A percentile compares a stretch with the other conserved stretches of the same genome.
Evolutionary conservation across 2,113 vertebrate species (phyloP).

Genomic region (Bos taurus): DNA sequence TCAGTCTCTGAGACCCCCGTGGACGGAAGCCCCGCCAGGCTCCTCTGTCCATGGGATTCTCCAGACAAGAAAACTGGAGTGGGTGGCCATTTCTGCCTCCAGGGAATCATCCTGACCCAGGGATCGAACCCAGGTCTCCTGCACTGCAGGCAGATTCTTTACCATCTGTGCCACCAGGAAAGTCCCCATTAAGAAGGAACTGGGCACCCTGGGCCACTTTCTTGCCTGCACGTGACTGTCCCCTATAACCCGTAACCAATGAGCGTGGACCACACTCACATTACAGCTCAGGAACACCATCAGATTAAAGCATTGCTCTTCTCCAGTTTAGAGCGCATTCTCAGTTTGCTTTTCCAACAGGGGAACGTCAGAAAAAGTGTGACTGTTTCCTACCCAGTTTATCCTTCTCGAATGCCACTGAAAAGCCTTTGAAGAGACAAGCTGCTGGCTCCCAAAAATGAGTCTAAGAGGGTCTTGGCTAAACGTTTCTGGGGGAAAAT

Average conservation of each 20-base stretch:
- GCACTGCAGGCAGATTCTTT: neutral
- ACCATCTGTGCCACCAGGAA: neutral
- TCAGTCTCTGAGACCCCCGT: neutral
- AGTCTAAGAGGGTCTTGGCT: neutral
- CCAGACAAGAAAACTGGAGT: neutral
- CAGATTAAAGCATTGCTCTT: neutral
- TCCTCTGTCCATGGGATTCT: neutral
- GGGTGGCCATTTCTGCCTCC: neutral
- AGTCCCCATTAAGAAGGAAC: neutral
- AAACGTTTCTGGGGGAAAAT: neutral
- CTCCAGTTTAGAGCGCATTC: neutral
- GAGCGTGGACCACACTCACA: fast-evolving
- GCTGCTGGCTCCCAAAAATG: neutral
- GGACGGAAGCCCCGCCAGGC: neutral
- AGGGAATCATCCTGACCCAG: neutral
- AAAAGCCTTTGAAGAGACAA: neutral
- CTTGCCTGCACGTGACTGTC: neutral
- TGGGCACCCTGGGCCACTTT: fast-evolving
- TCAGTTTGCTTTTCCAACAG: neutral
- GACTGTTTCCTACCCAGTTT: neutral
- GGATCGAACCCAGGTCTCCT: neutral
- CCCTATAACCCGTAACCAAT: fast-evolving
- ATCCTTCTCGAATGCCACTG: neutral
- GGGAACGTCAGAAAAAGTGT: neutral
- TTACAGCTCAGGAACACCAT: neutral